Evolutionary conservation across 2,797 vertebrate genomes (phyloP), one percentile per base, ranked within the genome.

Genomic region (Potorous gilbertii): DNA sequence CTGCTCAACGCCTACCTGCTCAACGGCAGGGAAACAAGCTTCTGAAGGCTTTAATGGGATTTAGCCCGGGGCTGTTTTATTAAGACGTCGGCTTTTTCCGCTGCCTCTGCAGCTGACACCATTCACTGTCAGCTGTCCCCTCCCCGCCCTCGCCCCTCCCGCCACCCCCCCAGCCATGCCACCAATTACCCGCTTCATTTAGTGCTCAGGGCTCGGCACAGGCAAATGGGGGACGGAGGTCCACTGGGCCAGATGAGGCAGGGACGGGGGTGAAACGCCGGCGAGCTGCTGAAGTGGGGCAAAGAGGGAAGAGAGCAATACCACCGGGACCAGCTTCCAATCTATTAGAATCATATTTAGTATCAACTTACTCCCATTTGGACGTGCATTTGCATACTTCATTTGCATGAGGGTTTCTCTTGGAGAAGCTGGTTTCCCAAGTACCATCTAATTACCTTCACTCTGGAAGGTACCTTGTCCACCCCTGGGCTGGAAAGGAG

Each of bases 11-110:
- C 98, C 99, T 99, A 99, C 99, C 99, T 99, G 99, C 99, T 99
- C 99, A 99, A 99, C 99, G 99, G 99, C 99, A 99, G 99, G 99
- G 99, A 99, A 99, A 99, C 99, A 99, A 99, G 99, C 99, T 99
- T 99, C 99, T 99, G 99, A 99, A 99, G 99, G 99, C 99, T 99
- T 99, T 99, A 99, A 99, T 99, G 99, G 99, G 99, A 99, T 99
- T 99, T 99, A 98, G 99, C 99, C 99, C 56, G 99, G 99, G 99
- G 99, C 99, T 99, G 99, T 99, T 99, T 99, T 99, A 99, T 99
- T 99, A 99, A 99, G 99, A 99, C 99, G 99, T 99, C 99, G 99
- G 99, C 99, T 99, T 99, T 99, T 99, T 99, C 99, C 99, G 99
- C 99, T 99, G 99, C 99, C 99, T 99, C 99, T 99, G 99, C 99